These are phyloP conservation scores for Aepyceros melampus DNA, from an alignment of 2,113 vertebrate species.

Conservation along the genomic window DNA sequence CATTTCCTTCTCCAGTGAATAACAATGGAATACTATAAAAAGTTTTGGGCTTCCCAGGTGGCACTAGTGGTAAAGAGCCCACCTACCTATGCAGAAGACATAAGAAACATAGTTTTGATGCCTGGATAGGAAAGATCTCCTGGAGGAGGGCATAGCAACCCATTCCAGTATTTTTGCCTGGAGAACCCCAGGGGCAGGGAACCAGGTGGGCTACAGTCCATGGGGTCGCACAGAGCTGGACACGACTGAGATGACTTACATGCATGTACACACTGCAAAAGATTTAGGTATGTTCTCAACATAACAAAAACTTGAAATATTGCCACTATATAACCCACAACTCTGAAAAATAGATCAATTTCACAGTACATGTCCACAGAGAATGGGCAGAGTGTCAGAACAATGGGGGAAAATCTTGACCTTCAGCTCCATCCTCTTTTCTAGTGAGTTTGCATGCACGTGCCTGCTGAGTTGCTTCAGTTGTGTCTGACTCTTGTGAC, in stretches of 20 bases:
- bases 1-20: background rate
- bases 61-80: background rate
- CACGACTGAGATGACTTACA: background rate
- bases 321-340: background rate
- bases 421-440: background rate
- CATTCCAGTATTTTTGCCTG: background rate
- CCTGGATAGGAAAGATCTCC: background rate
- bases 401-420: background rate
- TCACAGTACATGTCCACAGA: background rate
- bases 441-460: background rate
- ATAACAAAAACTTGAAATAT: background rate
- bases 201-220: background rate
- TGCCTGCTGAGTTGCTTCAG: background rate
- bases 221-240: accelerated
- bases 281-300: background rate
- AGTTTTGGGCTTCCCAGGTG: background rate
- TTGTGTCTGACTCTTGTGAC: background rate
- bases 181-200: background rate
- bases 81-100: background rate
- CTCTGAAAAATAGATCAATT: background rate
- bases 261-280: accelerated
- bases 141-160: background rate
- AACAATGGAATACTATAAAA: background rate
- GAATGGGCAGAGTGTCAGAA: background rate
- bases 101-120: background rate